Percentiles rank a stretch among this genome's conserved stretches.
phyloP scores from a whole-genome alignment of 1,140 invertebrate genomes.

The Trachymyrmex septentrionalis region DNA sequence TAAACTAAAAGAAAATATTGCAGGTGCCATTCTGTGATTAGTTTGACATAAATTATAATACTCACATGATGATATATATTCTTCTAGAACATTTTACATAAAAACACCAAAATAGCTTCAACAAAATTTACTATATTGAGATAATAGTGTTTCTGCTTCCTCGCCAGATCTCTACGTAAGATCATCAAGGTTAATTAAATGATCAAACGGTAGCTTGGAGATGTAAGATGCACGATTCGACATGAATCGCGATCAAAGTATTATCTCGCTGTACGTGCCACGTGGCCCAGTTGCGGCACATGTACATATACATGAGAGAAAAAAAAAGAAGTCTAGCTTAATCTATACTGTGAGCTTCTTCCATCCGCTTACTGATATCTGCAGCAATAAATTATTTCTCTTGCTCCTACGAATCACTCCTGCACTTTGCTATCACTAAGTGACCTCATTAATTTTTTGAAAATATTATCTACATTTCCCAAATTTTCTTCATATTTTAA shows the following conservation, averaged over 20 bases:
- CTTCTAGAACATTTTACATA: not conserved
- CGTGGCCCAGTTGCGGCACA: conserved; percentile 12
- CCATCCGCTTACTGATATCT: conserved; percentile 23
- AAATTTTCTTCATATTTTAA: not conserved
- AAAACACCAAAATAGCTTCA: conserved; percentile 15
- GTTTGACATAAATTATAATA: not conserved
- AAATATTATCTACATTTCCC: not conserved
- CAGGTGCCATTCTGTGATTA: not conserved
- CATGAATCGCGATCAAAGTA: conserved; percentile 51
- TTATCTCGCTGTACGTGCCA: conserved; percentile 28
- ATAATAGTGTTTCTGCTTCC: conserved; percentile 23
- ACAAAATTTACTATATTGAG: not conserved
- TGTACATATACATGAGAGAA: not conserved
- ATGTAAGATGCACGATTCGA: conserved; percentile 47
- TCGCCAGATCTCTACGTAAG: conserved; percentile 25
- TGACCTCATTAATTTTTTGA: not conserved
- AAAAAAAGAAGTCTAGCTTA: not conserved
- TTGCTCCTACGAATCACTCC: conserved; percentile 21
- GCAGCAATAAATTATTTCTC: conserved; percentile 33
- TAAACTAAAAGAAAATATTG: not conserved
- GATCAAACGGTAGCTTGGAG: conserved; percentile 36
- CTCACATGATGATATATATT: not conserved
- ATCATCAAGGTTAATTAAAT: conserved; percentile 58
- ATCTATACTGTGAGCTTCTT: conserved; percentile 29
- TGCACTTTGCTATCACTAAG: not conserved